phyloP scores from a whole-genome alignment of 2,797 vertebrate genomes.

The Macroramphosus scolopax region DNA sequence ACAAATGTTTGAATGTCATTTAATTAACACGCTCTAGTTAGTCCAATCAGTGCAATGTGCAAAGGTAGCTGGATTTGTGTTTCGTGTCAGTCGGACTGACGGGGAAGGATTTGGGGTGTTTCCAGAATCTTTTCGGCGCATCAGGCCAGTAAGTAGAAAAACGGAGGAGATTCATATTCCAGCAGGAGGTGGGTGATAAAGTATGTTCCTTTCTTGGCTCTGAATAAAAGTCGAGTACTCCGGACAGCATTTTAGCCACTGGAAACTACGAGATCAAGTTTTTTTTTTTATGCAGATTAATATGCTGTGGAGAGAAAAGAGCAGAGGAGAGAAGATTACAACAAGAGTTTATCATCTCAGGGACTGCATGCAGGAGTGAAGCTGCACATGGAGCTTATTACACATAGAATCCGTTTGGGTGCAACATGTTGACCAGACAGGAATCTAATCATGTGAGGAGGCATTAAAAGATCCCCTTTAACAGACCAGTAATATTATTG shows the following conservation, averaged over 20 bases:
- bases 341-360: no score
- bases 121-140: neutral
- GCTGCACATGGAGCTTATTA: neutral
- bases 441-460: constrained; percentile 12
- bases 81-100: neutral
- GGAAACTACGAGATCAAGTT: neutral
- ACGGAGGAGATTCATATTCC: no score
- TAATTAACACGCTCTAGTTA: neutral
- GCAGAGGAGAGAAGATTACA: no score
- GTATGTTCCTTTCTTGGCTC: neutral
- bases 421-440: constrained; percentile 1
- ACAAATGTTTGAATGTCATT: neutral
- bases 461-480: neutral
- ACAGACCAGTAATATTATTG: neutral
- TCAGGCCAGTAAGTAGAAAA: neutral
- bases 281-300: neutral
- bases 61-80: constrained; percentile 1
- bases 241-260: neutral
- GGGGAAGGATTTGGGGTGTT: neutral
- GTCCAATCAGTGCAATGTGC: neutral
- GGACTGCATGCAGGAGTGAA: neutral
- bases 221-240: neutral
- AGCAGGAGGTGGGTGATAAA: neutral
- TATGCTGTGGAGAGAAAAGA: no score
- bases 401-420: neutral